Conservation (phyloP, 1,140 invertebrate species). For the Monochamus saltuarius region DNA sequence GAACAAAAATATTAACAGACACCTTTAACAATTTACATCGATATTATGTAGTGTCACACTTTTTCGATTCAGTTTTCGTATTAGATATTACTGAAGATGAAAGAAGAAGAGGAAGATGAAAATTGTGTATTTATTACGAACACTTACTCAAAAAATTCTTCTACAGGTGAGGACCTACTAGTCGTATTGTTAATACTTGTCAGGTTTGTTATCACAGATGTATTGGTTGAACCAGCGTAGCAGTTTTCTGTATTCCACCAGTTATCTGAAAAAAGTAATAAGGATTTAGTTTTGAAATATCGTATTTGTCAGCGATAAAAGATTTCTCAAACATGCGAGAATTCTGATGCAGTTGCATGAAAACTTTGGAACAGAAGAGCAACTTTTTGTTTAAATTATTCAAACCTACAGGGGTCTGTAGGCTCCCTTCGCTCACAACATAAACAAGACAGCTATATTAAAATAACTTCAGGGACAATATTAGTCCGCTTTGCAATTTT, state of each 20-base stretch:
- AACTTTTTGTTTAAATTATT: too few relatives aligned
- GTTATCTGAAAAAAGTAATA: conserved; percentile 53
- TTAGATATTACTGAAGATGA: neutral
- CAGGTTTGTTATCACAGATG: conserved; percentile 6
- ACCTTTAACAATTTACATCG: neutral
- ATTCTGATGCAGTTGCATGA: too few relatives aligned
- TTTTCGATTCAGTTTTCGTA: neutral
- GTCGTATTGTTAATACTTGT: conserved; percentile 21
- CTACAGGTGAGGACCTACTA: conserved; percentile 56
- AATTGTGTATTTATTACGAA: neutral
- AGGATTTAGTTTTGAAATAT: conserved; percentile 13
- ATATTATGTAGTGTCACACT: neutral
- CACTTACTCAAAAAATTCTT: conserved; percentile 67
- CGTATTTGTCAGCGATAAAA: too few relatives aligned
- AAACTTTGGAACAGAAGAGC: too few relatives aligned
- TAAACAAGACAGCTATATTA: too few relatives aligned
- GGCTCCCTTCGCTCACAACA: too few relatives aligned
- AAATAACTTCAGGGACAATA: too few relatives aligned
- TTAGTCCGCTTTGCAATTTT: too few relatives aligned
- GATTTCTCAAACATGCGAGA: too few relatives aligned
- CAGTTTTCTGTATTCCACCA: conserved; percentile 61
- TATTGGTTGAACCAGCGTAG: conserved; percentile 26
- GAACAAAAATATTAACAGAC: neutral
- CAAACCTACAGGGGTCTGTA: too few relatives aligned
- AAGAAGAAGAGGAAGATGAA: conserved; percentile 1